Base-by-base conservation (phyloP, 2,797 vertebrate species). In the Sebastes melanostomus region DNA sequence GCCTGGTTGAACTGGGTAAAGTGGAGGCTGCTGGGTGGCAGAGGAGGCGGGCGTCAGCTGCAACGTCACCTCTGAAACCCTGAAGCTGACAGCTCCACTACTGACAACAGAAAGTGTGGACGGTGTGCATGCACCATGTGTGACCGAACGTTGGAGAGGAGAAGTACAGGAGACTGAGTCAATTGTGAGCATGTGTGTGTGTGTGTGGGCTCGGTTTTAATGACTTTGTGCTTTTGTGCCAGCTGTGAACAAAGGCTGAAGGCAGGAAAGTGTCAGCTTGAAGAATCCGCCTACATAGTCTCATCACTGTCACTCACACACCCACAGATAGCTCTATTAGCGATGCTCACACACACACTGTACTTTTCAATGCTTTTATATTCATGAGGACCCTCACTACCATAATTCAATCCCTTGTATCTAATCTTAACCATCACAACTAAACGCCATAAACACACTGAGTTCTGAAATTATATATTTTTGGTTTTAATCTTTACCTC, bases 71-170 rank as follows among this genome's bases (percentile, higher is more conserved):
- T 30, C 36, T 67, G 58, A 65, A 54, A 73, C 71, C 56, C 88
- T 91, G 89, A 90, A 60, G 29, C 58, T 91, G 92, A 93, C 92
- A 91, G 89, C 90, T 88, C 65, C 79, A 77, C 18, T 34, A 22
- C 27, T 18, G 20, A 32, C 4, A 78, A 34, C 25, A 10, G 34
- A 11, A 12, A 24, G 60, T n/a, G 50, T 58, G 66, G 20, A 8
- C 6, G 5, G 30, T 11, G 61, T 22, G 75, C 30, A n/a, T 30
- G 56, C n/a, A 3, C 12, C 34, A 2, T 46, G 52, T 54, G 50
- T 36, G 65, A 11, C 24, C 66, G 32, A 27, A n/a, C 66, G 65
- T 7, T 12, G 38, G 20, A 27, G 27, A 18, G 50, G n/a, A 42
- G 16, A 22, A 24, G 54, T 14, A 30, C 29, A 60, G 5, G 5